Evolutionary conservation across 2,797 vertebrate species (phyloP).

Genomic region (Amblyopsis hoosieri): DNA sequence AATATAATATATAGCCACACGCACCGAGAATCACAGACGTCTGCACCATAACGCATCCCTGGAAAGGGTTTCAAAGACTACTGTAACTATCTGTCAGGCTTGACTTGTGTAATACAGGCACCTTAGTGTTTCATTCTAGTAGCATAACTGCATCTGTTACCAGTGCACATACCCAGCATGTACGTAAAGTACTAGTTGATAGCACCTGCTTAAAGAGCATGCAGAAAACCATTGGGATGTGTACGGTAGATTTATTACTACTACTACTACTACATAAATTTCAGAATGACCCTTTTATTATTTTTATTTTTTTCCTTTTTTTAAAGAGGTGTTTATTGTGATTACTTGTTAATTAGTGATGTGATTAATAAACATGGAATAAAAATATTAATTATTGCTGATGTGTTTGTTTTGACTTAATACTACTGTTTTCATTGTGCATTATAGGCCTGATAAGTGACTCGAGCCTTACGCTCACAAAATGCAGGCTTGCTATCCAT

Average conservation of each 20-base stretch:
- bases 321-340: conserved; percentile 81
- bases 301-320: conserved; percentile 70
- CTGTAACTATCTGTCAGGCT: conserved; percentile 29
- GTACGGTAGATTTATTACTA: conserved; percentile 59
- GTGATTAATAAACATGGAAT: conserved; percentile 83
- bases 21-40: conserved; percentile 27
- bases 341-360: conserved; percentile 85
- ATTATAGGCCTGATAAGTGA: no score
- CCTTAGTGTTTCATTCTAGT: conserved; percentile 34
- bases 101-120: conserved; percentile 48
- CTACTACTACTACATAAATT: conserved; percentile 65
- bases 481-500: no score
- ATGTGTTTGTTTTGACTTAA: neutral
- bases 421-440: no score
- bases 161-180: conserved; percentile 40
- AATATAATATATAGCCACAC: neutral
- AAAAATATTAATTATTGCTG: conserved; percentile 61
- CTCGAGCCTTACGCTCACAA: no score
- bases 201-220: conserved; percentile 64
- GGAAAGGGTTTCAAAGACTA: conserved; percentile 39
- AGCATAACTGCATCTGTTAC: conserved; percentile 50
- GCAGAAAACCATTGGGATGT: conserved; percentile 67
- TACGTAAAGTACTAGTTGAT: conserved; percentile 58
- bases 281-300: conserved; percentile 47
- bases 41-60: conserved; percentile 30